phyloP scores from a whole-genome alignment of 2,797 vertebrate species.

The Perodicticus potto region DNA sequence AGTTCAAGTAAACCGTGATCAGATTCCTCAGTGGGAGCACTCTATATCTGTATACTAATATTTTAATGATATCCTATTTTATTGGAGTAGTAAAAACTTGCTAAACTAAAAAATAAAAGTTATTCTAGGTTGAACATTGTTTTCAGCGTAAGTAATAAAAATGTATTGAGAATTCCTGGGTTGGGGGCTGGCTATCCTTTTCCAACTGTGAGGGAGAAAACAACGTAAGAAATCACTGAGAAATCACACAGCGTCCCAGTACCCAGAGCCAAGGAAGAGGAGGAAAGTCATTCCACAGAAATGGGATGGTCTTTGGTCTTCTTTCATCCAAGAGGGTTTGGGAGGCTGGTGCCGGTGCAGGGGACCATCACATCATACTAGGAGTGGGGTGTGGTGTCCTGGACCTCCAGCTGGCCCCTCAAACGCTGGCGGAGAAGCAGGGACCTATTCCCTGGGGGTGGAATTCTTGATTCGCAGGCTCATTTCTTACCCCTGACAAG shows the following conservation, averaged over 20 bases:
- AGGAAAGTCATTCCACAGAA: neutral
- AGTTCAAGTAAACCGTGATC: neutral
- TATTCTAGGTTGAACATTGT: neutral
- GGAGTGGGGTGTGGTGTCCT: neutral
- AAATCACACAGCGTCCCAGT: slow-evolving; percentile 57
- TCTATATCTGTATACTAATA: neutral
- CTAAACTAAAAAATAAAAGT: neutral
- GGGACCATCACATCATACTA: slow-evolving; percentile 2
- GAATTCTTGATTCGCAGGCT: slow-evolving; percentile 67
- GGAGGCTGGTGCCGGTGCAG: neutral
- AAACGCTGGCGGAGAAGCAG: neutral
- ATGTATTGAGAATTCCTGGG: slow-evolving; percentile 81
- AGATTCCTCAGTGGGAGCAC: neutral
- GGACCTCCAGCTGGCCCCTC: slow-evolving; percentile 20
- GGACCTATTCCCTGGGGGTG: slow-evolving; percentile 49
- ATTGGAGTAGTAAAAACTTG: neutral
- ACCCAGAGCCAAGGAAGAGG: neutral
- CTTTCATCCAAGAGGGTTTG: slow-evolving; percentile 1
- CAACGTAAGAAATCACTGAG: slow-evolving; percentile 63
- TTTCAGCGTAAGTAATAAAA: slow-evolving; percentile 79
- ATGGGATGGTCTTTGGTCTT: slow-evolving; percentile 2
- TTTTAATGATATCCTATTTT: neutral
- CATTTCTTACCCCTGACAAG: slow-evolving; percentile 88
- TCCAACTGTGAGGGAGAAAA: slow-evolving; percentile 16
- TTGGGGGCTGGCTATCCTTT: slow-evolving; percentile 49